Evolutionary conservation across 2,113 vertebrate genomes (phyloP).

Genomic region (Caranx melampygus): DNA sequence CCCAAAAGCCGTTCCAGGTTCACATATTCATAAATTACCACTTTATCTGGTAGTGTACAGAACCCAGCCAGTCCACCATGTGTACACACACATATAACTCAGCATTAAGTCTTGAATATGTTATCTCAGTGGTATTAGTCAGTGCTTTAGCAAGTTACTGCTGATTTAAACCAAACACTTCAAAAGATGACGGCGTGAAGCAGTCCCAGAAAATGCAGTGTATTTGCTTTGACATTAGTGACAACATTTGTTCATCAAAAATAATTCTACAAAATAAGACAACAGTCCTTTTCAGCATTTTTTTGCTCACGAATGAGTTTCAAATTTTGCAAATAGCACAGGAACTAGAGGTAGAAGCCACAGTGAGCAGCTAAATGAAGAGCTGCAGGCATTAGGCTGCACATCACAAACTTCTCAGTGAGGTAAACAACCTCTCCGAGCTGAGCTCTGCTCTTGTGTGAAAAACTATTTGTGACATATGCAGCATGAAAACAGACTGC

Average conservation of each 20-base stretch:
- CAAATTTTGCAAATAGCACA: background rate
- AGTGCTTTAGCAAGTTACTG: background rate
- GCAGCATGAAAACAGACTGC: slow-evolving; percentile 3
- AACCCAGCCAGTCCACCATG: too few species aligned
- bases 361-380: slow-evolving; percentile 3
- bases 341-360: background rate
- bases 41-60: background rate
- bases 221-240: background rate
- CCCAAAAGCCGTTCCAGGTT: background rate
- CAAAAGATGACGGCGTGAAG: background rate
- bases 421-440: slow-evolving; percentile 1
- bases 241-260: background rate
- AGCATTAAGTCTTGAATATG: background rate
- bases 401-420: slow-evolving; percentile 2
- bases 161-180: background rate
- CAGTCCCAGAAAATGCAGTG: background rate
- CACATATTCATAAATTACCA: too few species aligned
- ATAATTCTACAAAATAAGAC: too few species aligned
- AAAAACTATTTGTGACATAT: slow-evolving; percentile 9
- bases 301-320: background rate
- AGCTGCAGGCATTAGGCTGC: slow-evolving; percentile 4
- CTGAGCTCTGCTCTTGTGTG: slow-evolving; percentile 1
- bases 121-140: background rate
- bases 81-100: too few species aligned
- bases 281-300: background rate